Base-by-base conservation (phyloP, 2,888 invertebrate genomes). In the Gonocerus acuteangulatus region DNA sequence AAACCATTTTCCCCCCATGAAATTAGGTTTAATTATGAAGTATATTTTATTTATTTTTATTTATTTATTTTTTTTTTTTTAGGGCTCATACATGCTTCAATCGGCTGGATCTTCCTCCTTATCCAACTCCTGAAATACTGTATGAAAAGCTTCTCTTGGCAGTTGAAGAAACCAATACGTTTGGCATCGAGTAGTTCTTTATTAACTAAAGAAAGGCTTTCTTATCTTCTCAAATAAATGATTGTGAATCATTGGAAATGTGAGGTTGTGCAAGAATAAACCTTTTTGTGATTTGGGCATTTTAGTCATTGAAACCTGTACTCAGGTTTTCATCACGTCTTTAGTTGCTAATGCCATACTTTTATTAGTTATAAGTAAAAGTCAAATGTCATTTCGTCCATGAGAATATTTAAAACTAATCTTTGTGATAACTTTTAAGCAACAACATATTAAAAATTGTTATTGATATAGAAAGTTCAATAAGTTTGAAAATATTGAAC, bases 71-170 rank as follows among this genome's bases (percentile, higher is more conserved):
- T 39, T 39, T 4, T 39, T 39, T 39, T 39, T 39, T 39, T 39
- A 82, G 83, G 68, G 95, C 96, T 1, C 96, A 97, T 76, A 96
- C 96, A 2, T 97, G 96, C 78, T 97, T 97, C 80, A 97, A 97
- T 79, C 82, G 96, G 19, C 80, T 97, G 70, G 96, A 97, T 77
- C 80, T 97, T 67, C 96, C 96, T 59, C 92, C 95, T 1, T 97
- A 97, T 80, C 91, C 93, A 58, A 89, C 92, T 2, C 90, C 88
- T 49, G 91, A 91, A 71, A 83, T 92, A 72, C 82, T 95, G 60
- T 86, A 92, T 73, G 94, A 95, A 74, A 95, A 95, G 73, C 78
- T 95, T 13, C 79, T 94, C 63, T 80, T 94, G 65, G 95, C 95
- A 48, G 94, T 95, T 36, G 95, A 95, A 74, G 95, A 95, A 75